Conservation (phyloP, 2,888 invertebrate species). For the Cepaea hortensis region DNA sequence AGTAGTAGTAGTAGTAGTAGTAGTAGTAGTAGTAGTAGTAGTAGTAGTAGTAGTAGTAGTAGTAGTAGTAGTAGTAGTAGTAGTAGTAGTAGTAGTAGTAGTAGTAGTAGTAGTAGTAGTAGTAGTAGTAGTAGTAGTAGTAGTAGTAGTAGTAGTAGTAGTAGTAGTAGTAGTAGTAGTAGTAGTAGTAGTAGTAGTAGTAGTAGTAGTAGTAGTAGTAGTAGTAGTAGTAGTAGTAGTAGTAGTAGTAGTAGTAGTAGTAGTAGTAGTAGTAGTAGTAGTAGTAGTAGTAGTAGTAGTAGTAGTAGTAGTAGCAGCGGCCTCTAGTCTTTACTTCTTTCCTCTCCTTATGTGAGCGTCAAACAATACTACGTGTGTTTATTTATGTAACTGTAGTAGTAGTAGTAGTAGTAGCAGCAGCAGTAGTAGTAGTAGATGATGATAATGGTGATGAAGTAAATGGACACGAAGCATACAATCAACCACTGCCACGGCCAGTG, state of each 20-base stretch:
- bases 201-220: not conserved
- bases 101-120: conserved; percentile 29
- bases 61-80: conserved; percentile 5
- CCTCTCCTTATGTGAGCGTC: no score
- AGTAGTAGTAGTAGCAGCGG: no score
- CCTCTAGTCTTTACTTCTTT: no score
- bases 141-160: conserved; percentile 32
- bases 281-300: no score
- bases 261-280: not conserved
- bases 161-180: conserved; percentile 28
- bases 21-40: not conserved
- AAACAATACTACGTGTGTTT: no score
- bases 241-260: conserved; percentile 38
- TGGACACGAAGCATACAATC: no score
- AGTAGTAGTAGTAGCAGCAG: not conserved
- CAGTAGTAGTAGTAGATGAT: no score
- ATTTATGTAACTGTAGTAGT: no score
- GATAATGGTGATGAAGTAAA: no score
- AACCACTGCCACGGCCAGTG: no score
- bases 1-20: not conserved
- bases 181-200: conserved; percentile 24
- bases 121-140: conserved; percentile 42
- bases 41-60: not conserved
- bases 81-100: not conserved
- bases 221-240: conserved; percentile 26